Conservation (phyloP, 1,140 invertebrate genomes). For the Lasioglossum albipes region DNA sequence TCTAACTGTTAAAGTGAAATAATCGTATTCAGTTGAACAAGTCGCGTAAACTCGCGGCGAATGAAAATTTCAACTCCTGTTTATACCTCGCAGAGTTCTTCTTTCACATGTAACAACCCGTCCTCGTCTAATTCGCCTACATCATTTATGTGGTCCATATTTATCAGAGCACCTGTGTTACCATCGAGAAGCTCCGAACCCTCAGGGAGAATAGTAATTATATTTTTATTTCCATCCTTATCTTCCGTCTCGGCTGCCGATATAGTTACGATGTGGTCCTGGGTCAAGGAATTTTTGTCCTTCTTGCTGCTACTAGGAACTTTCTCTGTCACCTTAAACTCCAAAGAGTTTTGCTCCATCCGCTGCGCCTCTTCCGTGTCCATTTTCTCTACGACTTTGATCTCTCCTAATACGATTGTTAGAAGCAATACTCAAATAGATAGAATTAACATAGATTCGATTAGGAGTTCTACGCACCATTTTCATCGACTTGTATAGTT, state of each 20-base stretch:
- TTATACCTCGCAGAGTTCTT: conserved; percentile 72
- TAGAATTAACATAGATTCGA: conserved; percentile 23
- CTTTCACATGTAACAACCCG: conserved; percentile 69
- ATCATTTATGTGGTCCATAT: conserved; percentile 67
- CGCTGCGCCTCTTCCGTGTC: conserved; percentile 48
- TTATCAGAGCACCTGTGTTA: conserved; percentile 59
- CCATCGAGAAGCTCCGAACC: conserved; percentile 60
- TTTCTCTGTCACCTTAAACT: conserved; percentile 55
- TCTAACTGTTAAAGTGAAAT: conserved; percentile 58
- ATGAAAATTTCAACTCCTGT: neutral
- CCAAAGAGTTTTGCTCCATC: conserved; percentile 51
- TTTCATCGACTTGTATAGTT: conserved; percentile 74
- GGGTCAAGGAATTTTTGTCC: conserved; percentile 37
- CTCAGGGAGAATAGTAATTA: conserved; percentile 68
- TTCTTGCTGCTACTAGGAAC: conserved; percentile 6
- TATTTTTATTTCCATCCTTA: conserved; percentile 61
- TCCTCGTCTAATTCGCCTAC: conserved; percentile 62
- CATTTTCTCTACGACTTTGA: conserved; percentile 71
- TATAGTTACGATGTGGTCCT: conserved; percentile 62
- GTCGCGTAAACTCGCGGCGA: neutral
- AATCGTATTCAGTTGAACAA: neutral
- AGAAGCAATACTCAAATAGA: conserved; percentile 41
- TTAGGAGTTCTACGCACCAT: conserved; percentile 67
- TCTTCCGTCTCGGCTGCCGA: conserved; percentile 60
- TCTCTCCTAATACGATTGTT: conserved; percentile 67